Base-by-base conservation (phyloP, 1,140 invertebrate genomes). In the Ooceraea biroi region DNA sequence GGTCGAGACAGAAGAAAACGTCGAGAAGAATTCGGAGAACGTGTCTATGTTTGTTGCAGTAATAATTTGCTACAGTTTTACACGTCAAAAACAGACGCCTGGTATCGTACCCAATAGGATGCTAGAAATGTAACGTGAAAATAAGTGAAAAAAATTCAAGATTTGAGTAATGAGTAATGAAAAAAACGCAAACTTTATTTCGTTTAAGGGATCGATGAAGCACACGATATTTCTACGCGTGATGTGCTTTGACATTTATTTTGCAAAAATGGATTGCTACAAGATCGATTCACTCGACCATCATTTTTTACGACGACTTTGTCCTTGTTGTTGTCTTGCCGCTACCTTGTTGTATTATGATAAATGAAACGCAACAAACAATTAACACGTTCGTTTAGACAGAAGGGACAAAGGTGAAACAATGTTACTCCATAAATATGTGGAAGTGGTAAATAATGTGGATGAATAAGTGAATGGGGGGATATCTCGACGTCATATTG, bases 341-440 rank as follows among this genome's bases (percentile, higher is more conserved):
- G 11, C 8, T 22, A 8, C 1, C 19, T 22, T 30, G n/a, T 25
- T 3, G 10, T 30, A 12, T 14, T 19, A 5, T 22, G 63, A 7
- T 57, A 30, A 27, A 52, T 14, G 19, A 52, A 12, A 30, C 66
- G 65, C 22, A 36, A 7, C 22, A 36, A 7, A 41, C n/a, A 66
- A 77, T 55, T 55, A 41, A 36, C 10, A 65, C 66, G 36, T 80
- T 69, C 57, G n/a, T 69, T 80, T 71, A 80, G 50, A 68, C 8
- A 5, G 36, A 22, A 44, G 36, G 17, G 17, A 36, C 17, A 50
- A 44, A 78, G 48, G 22, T 65, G 44, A 65, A 48, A 50, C 36
- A 8, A 66, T 52, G 50, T 66, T 52, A 66, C 27, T 12, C 25
- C 27, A 77, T 25, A 52, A 50, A 52, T 76, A 77, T 4, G 10